These are phyloP conservation scores for Heliothis subflexa DNA, from an alignment of 1,140 invertebrate species.

Conservation along the genomic window DNA sequence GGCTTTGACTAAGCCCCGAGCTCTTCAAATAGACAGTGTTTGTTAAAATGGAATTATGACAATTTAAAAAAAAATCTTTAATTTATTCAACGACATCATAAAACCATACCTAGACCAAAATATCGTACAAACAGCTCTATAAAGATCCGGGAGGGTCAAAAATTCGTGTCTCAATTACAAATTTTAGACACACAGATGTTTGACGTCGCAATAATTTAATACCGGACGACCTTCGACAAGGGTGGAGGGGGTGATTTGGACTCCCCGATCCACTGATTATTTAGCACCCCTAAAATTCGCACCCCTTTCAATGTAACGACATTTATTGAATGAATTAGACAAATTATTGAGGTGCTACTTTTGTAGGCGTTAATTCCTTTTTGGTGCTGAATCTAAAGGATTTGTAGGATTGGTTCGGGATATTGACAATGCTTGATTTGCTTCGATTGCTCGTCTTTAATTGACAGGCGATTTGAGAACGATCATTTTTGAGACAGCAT, in stretches of 20 bases:
- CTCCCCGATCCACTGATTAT: constrained; percentile 61
- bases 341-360: constrained; percentile 28
- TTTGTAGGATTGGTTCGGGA: background rate
- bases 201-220: constrained; percentile 70
- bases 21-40: too few species aligned
- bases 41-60: too few species aligned
- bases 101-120: background rate
- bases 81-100: too few species aligned
- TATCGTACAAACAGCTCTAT: constrained; percentile 50
- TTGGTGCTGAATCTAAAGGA: background rate
- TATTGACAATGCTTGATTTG: background rate
- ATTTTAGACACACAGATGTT: constrained; percentile 66
- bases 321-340: constrained; percentile 42
- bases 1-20: too few species aligned
- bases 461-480: background rate
- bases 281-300: constrained; percentile 49
- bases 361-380: background rate
- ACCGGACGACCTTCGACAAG: constrained; percentile 44
- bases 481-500: background rate
- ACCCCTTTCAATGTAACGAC: constrained; percentile 28
- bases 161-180: constrained; percentile 69
- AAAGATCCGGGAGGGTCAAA: constrained; percentile 52
- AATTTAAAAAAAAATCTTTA: too few species aligned
- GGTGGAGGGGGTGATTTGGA: constrained; percentile 10
- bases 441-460: background rate